Base-by-base conservation (phyloP, 2,888 invertebrate species). In the Cetonia aurata region DNA sequence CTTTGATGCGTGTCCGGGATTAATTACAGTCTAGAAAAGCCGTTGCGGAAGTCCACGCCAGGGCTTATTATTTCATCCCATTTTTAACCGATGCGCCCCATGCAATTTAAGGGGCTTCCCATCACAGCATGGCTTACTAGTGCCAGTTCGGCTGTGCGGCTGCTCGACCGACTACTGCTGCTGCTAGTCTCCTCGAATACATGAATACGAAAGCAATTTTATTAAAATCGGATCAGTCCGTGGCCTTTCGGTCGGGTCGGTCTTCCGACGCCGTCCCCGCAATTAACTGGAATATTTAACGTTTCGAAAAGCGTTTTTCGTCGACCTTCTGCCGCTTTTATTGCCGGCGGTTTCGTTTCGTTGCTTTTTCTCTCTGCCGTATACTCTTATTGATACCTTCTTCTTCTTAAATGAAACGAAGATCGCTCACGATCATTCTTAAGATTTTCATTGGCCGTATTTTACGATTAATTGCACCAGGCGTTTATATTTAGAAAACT, bases 21-120 rank as follows among this genome's bases (percentile, higher is more conserved):
- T 73, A 73, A 73, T 73, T 73, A 71, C 71, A 62, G 71, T 68
- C 68, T 68, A 62, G 71, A 71, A 62, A 52, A 62, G 55, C 71
- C 56, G 48, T 70, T 53, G 67, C 73, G 73, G 73, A 73, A 73
- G 71, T 69, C 71, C 71, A 73, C 73, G 25, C 66, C 65, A 37
- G 50, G 60, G 68, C 68, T 71, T 71, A 71, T 71, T 71, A 71
- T 68, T 71, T 68, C 71, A 71, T 68, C 62, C 70, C 62, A 62
- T 62, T 62, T 62, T 62, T 62, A 62, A 33, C 33, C 48, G 62
- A 62, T 62, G 48, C 62, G 48, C 48, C 48, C n/a, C 62, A 25
- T 48, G 48, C 62, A 62, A 62, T 62, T 62, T 62, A 48, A 62
- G 48, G 48, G 59, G 59, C 59, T 59, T 59, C 59, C 59, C 59